A percentile compares a stretch with the other conserved stretches of the same genome.
phyloP scores from a whole-genome alignment of 2,888 invertebrate species.

The Incurvaria masculella region DNA sequence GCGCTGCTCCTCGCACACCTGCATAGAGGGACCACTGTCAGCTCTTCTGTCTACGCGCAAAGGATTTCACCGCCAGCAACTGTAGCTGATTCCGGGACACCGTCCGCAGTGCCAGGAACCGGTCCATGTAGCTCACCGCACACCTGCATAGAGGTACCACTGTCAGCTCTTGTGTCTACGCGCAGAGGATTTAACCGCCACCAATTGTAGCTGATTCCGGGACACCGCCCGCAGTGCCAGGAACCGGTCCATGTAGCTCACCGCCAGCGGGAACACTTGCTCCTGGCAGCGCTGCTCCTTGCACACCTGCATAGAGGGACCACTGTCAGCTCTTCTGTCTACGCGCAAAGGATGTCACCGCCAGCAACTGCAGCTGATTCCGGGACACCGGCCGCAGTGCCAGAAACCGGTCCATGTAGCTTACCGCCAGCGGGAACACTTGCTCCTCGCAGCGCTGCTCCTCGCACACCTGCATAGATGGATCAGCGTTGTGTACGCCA shows the following conservation, averaged over 20 bases:
- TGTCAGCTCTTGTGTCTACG: too few relatives aligned
- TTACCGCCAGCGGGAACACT: conserved; percentile 68
- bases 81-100: conserved; percentile 76
- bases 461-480: conserved; percentile 63
- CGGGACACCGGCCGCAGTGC: conserved; percentile 56
- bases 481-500: too few relatives aligned
- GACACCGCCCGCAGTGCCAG: conserved; percentile 67
- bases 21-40: too few relatives aligned
- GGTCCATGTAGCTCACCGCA: conserved; percentile 82
- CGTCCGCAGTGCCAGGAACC: conserved; percentile 68
- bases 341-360: too few relatives aligned
- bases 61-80: conserved; percentile 69
- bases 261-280: conserved; percentile 79
- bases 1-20: conserved; percentile 70
- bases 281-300: conserved; percentile 81
- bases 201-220: conserved; percentile 72
- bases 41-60: too few relatives aligned
- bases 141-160: too few relatives aligned
- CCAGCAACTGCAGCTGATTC: conserved; percentile 20
- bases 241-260: conserved; percentile 83
- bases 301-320: conserved; percentile 63
- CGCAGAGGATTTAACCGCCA: conserved; percentile 63
- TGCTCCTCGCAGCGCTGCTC: conserved; percentile 68
- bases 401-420: conserved; percentile 68
- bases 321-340: too few relatives aligned